Evolutionary conservation across 2,888 invertebrate species (phyloP).

Genomic region (Falcaria lacertinaria): DNA sequence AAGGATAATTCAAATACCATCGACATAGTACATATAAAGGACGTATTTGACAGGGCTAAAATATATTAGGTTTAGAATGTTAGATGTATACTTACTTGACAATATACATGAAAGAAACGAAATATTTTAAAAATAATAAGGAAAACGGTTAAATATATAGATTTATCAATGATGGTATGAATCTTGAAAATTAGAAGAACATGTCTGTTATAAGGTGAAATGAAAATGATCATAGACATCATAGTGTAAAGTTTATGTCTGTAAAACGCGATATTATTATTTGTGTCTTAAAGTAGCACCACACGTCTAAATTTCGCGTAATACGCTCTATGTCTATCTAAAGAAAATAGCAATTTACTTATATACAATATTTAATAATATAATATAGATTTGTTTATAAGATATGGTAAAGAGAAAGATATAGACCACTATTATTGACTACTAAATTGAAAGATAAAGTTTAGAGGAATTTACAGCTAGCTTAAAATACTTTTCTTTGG

Average conservation of each 20-base stretch:
- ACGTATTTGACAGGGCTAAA: conserved; percentile 57
- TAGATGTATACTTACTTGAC: no score
- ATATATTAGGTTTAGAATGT: conserved; percentile 8
- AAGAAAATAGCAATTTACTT: neutral
- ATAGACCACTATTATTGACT: conserved; percentile 26
- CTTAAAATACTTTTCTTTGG: conserved; percentile 8
- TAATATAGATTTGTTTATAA: conserved; percentile 19
- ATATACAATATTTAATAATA: neutral
- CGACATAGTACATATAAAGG: conserved; percentile 31
- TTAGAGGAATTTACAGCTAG: conserved; percentile 17
- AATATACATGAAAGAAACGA: no score
- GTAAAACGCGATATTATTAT: neutral
- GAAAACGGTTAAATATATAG: no score
- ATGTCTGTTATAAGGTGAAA: conserved; percentile 3
- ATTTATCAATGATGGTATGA: neutral
- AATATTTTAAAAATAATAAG: no score
- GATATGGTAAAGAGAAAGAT: conserved; percentile 43
- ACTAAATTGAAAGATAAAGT: conserved; percentile 30
- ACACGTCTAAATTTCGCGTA: conserved; percentile 49
- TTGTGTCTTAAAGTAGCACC: conserved; percentile 53
- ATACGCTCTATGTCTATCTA: conserved; percentile 19
- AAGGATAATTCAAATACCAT: no score
- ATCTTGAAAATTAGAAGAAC: conserved; percentile 7
- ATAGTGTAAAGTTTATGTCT: neutral
- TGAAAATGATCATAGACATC: no score